A percentile compares a stretch with the other conserved stretches of the same genome.
phyloP scores from a whole-genome alignment of 2,888 invertebrate genomes.

The Thysanoteuthis rhombus region DNA sequence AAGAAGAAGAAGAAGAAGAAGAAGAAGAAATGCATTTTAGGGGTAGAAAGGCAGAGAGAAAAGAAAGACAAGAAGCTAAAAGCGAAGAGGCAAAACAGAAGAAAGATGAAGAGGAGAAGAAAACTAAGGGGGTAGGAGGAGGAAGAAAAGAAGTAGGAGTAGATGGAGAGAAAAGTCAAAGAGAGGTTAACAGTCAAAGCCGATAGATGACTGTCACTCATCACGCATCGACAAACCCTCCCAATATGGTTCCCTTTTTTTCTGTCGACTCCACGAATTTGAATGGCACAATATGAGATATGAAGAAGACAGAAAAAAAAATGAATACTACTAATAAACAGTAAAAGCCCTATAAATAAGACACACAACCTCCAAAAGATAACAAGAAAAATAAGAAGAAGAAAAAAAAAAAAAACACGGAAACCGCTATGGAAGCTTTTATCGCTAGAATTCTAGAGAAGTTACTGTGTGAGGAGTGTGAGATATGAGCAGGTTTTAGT shows the following conservation, averaged over 20 bases:
- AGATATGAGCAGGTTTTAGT: neutral
- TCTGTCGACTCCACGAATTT: neutral
- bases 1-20: slow-evolving; percentile 12
- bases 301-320: neutral
- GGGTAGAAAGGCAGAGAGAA: neutral
- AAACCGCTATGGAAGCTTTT: neutral
- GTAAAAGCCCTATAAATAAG: neutral
- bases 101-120: neutral
- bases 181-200: neutral
- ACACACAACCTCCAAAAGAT: too few relatives aligned
- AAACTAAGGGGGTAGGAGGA: neutral
- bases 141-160: neutral
- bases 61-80: neutral
- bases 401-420: neutral
- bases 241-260: neutral
- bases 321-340: neutral
- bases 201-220: slow-evolving; percentile 12
- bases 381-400: neutral
- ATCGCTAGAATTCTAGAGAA: neutral
- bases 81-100: neutral
- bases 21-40: too few relatives aligned
- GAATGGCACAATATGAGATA: neutral
- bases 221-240: neutral
- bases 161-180: neutral
- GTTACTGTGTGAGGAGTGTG: neutral